A percentile compares a stretch with the other conserved stretches of the same genome.
phyloP scores from a whole-genome alignment of 2,888 invertebrate species.

The Parnassius orleans region DNA sequence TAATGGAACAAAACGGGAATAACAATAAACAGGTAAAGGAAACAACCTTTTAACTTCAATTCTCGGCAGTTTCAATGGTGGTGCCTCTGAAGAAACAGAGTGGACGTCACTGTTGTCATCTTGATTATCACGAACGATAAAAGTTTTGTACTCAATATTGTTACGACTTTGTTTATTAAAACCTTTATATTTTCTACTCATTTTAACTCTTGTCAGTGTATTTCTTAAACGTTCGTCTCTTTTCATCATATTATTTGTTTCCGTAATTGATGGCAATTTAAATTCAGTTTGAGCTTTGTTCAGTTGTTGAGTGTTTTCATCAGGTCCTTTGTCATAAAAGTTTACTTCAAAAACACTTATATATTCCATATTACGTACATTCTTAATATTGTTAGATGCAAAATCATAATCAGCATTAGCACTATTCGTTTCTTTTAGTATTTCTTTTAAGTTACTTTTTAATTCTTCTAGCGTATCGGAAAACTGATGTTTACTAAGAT shows the following conservation, averaged over 20 bases:
- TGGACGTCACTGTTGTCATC: conserved; percentile 57
- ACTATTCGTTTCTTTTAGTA: conserved; percentile 46
- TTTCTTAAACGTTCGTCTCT: conserved; percentile 49
- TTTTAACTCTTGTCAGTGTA: conserved; percentile 50
- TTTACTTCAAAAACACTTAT: conserved; percentile 65
- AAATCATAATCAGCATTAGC: conserved; percentile 33
- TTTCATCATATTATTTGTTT: conserved; percentile 53
- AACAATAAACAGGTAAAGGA: conserved; percentile 5
- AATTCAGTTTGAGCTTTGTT: conserved; percentile 37
- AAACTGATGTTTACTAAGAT: conserved; percentile 42
- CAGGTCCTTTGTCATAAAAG: conserved; percentile 44
- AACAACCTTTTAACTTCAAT: conserved; percentile 68
- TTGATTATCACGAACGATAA: conserved; percentile 52
- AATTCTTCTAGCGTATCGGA: conserved; percentile 62
- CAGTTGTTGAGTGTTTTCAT: conserved; percentile 26
- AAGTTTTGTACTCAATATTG: conserved; percentile 57
- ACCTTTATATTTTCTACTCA: conserved; percentile 53
- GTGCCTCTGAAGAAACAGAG: conserved; percentile 59
- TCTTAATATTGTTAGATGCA: conserved; percentile 36
- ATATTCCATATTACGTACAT: conserved; percentile 65
- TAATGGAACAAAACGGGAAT: background rate
- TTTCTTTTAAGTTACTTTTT: conserved; percentile 59
- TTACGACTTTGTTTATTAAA: conserved; percentile 54
- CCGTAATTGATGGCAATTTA: conserved; percentile 62
- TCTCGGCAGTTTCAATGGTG: conserved; percentile 70